Base-by-base conservation (phyloP, 2,888 invertebrate species). In the Steinernema carpocapsae region DNA sequence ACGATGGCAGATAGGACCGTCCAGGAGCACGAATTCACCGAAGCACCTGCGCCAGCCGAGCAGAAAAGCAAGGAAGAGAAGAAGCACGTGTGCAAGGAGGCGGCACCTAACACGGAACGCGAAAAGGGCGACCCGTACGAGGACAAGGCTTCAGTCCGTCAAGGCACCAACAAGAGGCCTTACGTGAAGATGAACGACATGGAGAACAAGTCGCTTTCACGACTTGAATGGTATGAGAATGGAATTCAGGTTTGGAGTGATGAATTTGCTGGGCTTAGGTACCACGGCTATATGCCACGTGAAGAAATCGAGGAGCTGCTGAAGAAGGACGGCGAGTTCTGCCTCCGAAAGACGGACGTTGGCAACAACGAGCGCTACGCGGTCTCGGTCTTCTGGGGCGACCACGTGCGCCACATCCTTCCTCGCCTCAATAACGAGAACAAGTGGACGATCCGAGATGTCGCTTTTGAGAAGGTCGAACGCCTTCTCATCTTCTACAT, bases 261-360 rank as follows among this genome's bases (percentile, higher is more conserved):
- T 37, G 29, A 29, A 64, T n/a, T 2, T 32, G 14, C 14, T 7
- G 12, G 4, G 26, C 24, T 64, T n/a, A 64, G 64, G 64, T 64
- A 64, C 51, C 70, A 74, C 26, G 75, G 74, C n/a, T 71, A 48
- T 22, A 75, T 74, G 74, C 74, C 74, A 1, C 46, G 74, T n/a
- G 74, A 56, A 19, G 74, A 74, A 26, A 74, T 74, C n/a, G 56
- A 43, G 12, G 71, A 29, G 10, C 48, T 74, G n/a, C 43, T 74
- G 3, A 3, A 14, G 19, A 51, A 52, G 6, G 74, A 74, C 19
- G 74, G 74, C 37, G 74, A 74, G 24, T 74, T 74, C 26, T 56
- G 43, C 12, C 51, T 74, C n/a, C 46, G 74, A 6, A 74, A 70
- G 37, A 74, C 71, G 24, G 74, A 74, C 12, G 71, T 74, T 14